These are phyloP conservation scores for Cnemophilus loriae DNA, from an alignment of 2,113 vertebrate genomes.

Conservation along the genomic window DNA sequence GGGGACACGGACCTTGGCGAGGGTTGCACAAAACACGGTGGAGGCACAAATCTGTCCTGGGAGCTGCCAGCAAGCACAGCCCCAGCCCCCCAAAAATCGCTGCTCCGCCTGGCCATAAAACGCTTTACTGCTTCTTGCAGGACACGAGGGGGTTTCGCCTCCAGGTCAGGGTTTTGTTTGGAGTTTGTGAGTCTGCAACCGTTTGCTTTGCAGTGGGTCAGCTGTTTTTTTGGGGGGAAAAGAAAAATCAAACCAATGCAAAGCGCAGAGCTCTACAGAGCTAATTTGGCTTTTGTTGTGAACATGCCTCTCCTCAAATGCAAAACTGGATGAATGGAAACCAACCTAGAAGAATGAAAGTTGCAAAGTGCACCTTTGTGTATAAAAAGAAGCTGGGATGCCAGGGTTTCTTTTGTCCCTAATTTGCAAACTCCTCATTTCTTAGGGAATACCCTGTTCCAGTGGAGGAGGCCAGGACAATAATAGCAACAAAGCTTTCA, in stretches of 20 bases:
- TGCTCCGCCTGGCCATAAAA: accelerated
- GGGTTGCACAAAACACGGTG: not conserved
- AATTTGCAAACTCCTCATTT: not conserved
- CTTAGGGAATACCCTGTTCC: not conserved
- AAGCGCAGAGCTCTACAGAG: not conserved
- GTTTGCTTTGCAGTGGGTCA: not conserved
- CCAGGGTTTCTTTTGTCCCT: not conserved
- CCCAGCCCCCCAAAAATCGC: not conserved
- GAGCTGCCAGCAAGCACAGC: not conserved
- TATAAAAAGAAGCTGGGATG: not conserved
- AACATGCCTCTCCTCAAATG: not conserved
- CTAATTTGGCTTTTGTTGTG: not conserved
- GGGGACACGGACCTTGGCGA: not conserved
- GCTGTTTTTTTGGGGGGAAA: accelerated
- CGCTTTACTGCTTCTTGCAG: not conserved
- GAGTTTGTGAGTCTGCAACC: not conserved
- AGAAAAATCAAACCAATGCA: not conserved
- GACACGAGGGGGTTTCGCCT: not conserved
- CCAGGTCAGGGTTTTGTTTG: not conserved
- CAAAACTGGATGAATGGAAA: not conserved
- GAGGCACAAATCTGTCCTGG: not conserved
- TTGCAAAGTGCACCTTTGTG: not conserved
- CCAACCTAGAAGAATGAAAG: not conserved
- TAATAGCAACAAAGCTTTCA: not conserved
- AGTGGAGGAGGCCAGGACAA: not conserved